Evolutionary conservation across 2,113 vertebrate species (phyloP), one percentile per base, ranked within the genome.

Genomic region (Callopanchax toddi): DNA sequence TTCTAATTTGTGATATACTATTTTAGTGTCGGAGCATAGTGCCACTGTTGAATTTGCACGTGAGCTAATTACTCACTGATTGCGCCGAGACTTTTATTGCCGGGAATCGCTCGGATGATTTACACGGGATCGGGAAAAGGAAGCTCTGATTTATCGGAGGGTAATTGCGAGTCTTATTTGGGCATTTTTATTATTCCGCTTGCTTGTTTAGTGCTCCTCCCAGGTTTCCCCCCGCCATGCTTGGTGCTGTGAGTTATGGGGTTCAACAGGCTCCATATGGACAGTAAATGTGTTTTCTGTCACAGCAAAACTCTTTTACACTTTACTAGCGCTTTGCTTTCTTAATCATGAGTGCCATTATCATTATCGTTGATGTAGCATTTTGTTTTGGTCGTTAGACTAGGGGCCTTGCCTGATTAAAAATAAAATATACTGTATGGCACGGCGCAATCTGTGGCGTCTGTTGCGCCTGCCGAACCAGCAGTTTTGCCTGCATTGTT

Each of bases 341-440:
- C 85, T 91, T 92, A 91, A 93, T 93, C 87, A 91, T 77, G 81
- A 82, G 76, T 55, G 11, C 87, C 86, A 90, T 92, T 88, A 92
- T 79, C 86, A 85, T 88, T 86, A 86, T 60, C 73, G 71, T 85
- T 86, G 87, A 87, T 89, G 83, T 84, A 82, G 82, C 89, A 90
- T 84, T 88, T 88, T 90, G 83, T 90, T 89, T 84, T 74, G 82
- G 80, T 90, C 83, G 86, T 91, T 91, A 91, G 81, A 87, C 79
- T 85, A 71, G 6, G 65, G 80, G 78, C 78, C 86, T 79, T 84
- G 80, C 81, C 73, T 89, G 86, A 92, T 92, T 92, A 91, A 87
- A 89, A 86, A 76, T 78, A 78, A 90, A 91, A 89, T 86, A 89
- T 86, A 34, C 50, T 15, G 32, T 18, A 90, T 81, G 74, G 67